These are phyloP conservation scores for Aplodontia rufa DNA, from an alignment of 2,113 vertebrate species.

Conservation along the genomic window DNA sequence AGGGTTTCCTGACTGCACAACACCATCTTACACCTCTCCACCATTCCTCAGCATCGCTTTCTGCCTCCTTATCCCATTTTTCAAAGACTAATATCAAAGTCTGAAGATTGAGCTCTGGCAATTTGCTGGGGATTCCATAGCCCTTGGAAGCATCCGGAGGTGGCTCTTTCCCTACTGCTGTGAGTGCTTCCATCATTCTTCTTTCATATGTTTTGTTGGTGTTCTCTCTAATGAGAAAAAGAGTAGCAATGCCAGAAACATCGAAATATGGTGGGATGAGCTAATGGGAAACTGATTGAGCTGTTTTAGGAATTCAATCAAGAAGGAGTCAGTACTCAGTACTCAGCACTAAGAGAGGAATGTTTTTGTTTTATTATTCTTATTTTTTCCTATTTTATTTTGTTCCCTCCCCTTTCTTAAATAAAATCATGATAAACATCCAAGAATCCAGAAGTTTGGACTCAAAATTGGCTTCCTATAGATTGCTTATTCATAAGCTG, in stretches of 20 bases:
- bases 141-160: background rate
- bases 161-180: background rate
- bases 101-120: background rate
- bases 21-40: fast-evolving
- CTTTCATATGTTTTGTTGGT: too few species aligned
- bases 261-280: background rate
- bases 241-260: background rate
- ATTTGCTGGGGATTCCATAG: too few species aligned
- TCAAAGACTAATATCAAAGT: background rate
- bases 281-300: background rate
- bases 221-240: background rate
- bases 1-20: background rate
- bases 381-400: background rate
- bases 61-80: background rate
- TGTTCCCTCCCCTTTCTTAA: background rate
- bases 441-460: background rate
- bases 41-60: background rate
- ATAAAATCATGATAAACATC: background rate
- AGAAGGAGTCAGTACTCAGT: background rate
- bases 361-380: background rate
- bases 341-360: background rate
- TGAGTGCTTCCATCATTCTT: background rate
- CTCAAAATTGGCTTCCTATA: background rate
- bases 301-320: background rate
- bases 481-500: background rate